These are phyloP conservation scores for Rhombomys opimus DNA, from an alignment of 2,113 vertebrate genomes.

Conservation along the genomic window DNA sequence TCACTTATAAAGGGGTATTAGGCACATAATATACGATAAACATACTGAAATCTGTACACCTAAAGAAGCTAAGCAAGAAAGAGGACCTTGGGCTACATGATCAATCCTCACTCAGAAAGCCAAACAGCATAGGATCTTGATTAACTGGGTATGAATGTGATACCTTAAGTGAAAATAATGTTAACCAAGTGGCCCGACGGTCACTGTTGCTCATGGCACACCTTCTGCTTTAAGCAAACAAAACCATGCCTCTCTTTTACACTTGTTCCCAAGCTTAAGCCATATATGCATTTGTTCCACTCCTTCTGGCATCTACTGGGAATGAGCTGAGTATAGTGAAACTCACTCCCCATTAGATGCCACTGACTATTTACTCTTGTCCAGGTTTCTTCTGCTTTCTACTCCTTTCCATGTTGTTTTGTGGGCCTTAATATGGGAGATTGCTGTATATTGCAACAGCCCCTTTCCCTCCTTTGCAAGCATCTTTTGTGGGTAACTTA, in stretches of 20 bases:
- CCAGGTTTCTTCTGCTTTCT: background rate
- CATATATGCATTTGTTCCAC: background rate
- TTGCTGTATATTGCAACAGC: background rate
- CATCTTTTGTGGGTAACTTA: background rate
- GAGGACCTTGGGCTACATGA: no score
- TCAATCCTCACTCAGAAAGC: no score
- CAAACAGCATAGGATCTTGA: background rate
- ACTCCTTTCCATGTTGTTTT: constrained; percentile 5
- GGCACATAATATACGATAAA: no score
- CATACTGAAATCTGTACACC: no score
- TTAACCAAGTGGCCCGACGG: background rate
- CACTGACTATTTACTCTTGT: background rate
- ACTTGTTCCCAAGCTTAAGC: background rate
- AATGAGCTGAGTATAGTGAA: background rate
- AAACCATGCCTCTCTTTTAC: constrained; percentile 8
- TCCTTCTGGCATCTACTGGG: background rate
- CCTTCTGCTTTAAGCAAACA: constrained; percentile 8
- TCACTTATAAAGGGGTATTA: no score
- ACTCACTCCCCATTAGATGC: background rate
- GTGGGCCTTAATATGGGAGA: background rate
- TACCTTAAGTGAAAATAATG: background rate
- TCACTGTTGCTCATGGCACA: background rate
- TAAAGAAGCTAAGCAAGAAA: no score
- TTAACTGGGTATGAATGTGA: background rate
- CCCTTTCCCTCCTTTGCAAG: constrained; percentile 8